Evolutionary conservation across 2,797 vertebrate species (phyloP).

Genomic region (Protosalanx chinensis): DNA sequence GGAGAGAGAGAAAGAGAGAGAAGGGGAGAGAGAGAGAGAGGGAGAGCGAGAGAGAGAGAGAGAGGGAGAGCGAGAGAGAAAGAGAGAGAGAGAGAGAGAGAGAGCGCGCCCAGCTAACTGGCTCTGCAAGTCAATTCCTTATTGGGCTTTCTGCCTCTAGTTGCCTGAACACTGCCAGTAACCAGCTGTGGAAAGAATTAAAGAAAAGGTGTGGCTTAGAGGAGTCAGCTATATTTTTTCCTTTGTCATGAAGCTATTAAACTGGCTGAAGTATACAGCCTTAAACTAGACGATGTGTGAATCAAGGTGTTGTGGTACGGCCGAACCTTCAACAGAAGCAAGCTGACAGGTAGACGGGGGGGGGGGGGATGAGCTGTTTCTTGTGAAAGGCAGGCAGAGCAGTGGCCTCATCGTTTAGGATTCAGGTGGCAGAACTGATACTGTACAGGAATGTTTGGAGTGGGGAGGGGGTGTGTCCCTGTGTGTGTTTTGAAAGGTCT

Average conservation of each 20-base stretch:
- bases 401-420: neutral
- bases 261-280: neutral
- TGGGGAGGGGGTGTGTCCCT: neutral
- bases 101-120: neutral
- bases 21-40: neutral
- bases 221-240: neutral
- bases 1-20: neutral
- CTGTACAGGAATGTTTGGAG: neutral
- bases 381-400: too few relatives aligned
- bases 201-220: slow-evolving; percentile 1
- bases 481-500: slow-evolving; percentile 5
- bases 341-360: too few relatives aligned
- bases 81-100: neutral
- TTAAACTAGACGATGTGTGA: too few relatives aligned
- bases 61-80: too few relatives aligned
- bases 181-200: slow-evolving; percentile 4
- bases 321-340: too few relatives aligned
- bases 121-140: slow-evolving; percentile 1
- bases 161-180: neutral
- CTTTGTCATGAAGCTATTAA: neutral
- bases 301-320: too few relatives aligned
- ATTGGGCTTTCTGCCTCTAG: neutral
- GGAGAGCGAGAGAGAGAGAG: neutral
- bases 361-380: too few relatives aligned
- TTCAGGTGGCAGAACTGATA: neutral